These are phyloP conservation scores for Potorous gilbertii DNA, from an alignment of 2,797 vertebrate genomes.

Conservation along the genomic window DNA sequence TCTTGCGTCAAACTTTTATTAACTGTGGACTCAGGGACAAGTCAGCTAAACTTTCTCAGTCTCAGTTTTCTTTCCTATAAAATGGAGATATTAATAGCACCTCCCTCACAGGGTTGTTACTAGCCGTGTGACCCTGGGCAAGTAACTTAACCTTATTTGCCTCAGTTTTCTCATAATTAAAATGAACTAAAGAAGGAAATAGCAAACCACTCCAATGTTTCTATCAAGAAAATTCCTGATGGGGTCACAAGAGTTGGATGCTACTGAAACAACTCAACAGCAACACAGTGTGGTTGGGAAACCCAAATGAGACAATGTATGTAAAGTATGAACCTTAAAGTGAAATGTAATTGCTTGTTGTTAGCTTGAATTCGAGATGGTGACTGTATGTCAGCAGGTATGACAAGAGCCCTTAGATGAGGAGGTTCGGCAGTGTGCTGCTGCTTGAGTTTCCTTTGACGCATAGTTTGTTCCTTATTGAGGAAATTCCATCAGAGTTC, in stretches of 20 bases:
- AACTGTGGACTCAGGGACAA: not conserved
- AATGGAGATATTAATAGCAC: not conserved
- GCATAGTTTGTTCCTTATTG: not conserved
- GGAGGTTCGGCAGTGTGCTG: too few relatives aligned
- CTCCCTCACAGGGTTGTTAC: not conserved
- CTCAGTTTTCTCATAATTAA: not conserved
- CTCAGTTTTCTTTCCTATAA: not conserved
- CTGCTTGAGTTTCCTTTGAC: not conserved
- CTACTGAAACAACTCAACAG: too few relatives aligned
- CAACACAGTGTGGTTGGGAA: not conserved
- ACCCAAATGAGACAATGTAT: not conserved
- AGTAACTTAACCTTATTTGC: not conserved
- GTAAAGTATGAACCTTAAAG: not conserved
- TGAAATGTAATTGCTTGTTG: not conserved
- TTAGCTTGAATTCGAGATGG: not conserved
- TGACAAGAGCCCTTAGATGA: not conserved
- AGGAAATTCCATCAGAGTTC: too few relatives aligned
- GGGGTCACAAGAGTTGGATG: too few relatives aligned
- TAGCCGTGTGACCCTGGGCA: not conserved
- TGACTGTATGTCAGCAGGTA: not conserved
- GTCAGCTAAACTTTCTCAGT: not conserved
- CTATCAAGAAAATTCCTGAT: too few relatives aligned
- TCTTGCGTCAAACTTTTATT: not conserved
- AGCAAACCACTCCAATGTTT: too few relatives aligned
- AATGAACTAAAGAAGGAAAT: too few relatives aligned